Conservation (phyloP, 2,888 invertebrate species). For the Sussaba pulchella region DNA sequence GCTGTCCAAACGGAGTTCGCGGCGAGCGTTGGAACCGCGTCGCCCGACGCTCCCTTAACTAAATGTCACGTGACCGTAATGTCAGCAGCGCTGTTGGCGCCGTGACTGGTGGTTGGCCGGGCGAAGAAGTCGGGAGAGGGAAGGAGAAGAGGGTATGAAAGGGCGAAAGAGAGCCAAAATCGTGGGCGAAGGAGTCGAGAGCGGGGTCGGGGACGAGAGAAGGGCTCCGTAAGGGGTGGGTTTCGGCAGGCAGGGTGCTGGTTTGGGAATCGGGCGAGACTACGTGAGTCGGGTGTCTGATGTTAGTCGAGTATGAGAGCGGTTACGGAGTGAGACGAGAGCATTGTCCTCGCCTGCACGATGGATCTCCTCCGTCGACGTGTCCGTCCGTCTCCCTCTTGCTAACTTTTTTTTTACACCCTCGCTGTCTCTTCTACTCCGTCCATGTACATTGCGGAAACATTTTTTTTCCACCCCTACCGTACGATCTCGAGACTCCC, state of each 20-base stretch:
- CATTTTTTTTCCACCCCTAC: constrained; percentile 35
- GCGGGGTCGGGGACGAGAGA: no score
- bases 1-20: neutral
- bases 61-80: constrained; percentile 74
- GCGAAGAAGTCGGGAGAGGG: neutral
- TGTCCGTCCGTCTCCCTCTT: constrained; percentile 33
- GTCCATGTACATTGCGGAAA: constrained; percentile 29
- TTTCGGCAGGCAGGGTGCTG: no score
- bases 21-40: neutral
- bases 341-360: constrained; percentile 69
- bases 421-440: constrained; percentile 18
- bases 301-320: constrained; percentile 27
- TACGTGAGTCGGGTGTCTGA: constrained; percentile 65
- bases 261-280: constrained; percentile 59
- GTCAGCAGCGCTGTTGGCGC: constrained; percentile 69
- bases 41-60: constrained; percentile 33
- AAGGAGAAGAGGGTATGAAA: constrained; percentile 22
- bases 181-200: constrained; percentile 39
- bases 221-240: no score
- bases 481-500: constrained; percentile 1
- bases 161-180: constrained; percentile 32
- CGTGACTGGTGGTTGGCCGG: constrained; percentile 34
- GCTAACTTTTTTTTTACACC: neutral
- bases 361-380: constrained; percentile 67
- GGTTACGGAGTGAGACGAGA: constrained; percentile 42